phyloP scores from a whole-genome alignment of 2,113 vertebrate species.

The Rissa tridactyla region DNA sequence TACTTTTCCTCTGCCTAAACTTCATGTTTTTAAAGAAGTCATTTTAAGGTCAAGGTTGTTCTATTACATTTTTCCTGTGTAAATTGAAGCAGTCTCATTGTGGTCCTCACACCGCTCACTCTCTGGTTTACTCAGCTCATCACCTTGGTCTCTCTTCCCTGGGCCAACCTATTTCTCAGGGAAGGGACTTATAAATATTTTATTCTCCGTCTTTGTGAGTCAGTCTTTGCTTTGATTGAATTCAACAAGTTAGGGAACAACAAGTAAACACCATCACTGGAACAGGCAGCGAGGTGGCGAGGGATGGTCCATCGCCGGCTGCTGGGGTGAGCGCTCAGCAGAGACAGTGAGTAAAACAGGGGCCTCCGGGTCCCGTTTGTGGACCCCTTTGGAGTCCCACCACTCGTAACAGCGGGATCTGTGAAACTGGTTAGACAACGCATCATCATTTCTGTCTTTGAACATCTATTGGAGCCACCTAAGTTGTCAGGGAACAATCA shows the following conservation, averaged over 20 bases:
- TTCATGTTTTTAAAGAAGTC: background rate
- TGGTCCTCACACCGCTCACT: background rate
- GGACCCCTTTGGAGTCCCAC: background rate
- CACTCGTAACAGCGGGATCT: background rate
- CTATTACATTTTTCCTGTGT: background rate
- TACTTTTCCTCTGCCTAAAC: background rate
- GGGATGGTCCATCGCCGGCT: background rate
- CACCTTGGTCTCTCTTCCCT: background rate
- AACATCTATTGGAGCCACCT: background rate
- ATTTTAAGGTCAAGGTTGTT: background rate
- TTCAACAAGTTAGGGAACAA: background rate
- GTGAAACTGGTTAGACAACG: background rate
- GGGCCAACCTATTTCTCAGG: background rate
- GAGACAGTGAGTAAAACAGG: background rate
- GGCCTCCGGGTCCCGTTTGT: background rate
- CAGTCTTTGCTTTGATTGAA: background rate
- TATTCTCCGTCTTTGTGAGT: background rate
- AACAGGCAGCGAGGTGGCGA: fast-evolving
- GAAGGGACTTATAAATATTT: background rate
- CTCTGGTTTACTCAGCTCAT: background rate
- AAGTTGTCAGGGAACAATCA: background rate
- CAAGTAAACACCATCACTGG: background rate
- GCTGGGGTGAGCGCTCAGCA: background rate
- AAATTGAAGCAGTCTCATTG: background rate
- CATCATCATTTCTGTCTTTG: background rate